Evolutionary conservation across 1,140 invertebrate species (phyloP), one percentile per base, ranked within the genome.

Genomic region (Drosophila willistoni): DNA sequence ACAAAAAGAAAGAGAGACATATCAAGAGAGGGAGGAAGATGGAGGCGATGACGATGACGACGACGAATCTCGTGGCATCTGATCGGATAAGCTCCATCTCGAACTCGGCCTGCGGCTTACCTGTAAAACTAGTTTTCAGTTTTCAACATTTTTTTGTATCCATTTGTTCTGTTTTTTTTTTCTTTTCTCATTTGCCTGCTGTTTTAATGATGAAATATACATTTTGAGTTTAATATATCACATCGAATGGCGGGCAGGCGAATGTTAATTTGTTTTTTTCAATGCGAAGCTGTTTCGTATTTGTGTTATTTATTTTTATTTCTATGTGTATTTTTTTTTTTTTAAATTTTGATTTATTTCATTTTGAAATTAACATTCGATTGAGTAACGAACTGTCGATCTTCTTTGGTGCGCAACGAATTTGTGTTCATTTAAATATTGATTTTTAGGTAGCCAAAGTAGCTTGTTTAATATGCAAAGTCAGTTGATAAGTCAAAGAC

Each of bases 151-250:
- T 62, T 68, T 72, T 59, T 36, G 41, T 69, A 36, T 69, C 19
- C 17, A 47, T 69, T 77, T 74, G 81, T 85, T 87, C 80, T 76
- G 68, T 60, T 69, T 69, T 71, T 67, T 76, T 64, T 64, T 62
- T 68, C 44, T 41, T 13, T 47, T 61, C 68, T 73, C 71, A 68
- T 81, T 75, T 87, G 47, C 75, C 73, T 64, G 68, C 74, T 69
- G 75, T 77, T 71, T 89, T 89, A 89, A 89, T 89, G 84, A 89
- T 89, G 84, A 89, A 89, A 89, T 89, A 89, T 89, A 85, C 84
- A 90, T 87, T 89, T 89, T 89, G 84, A 89, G 85, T 89, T 89
- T 89, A 89, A 89, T 89, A 89, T 90, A 89, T 89, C 84, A 89
- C 89, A 81, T 66, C 70, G 72, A 86, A 82, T 87, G 82, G 83